These are phyloP conservation scores for Podiceps cristatus DNA, from an alignment of 2,113 vertebrate genomes.

Conservation along the genomic window DNA sequence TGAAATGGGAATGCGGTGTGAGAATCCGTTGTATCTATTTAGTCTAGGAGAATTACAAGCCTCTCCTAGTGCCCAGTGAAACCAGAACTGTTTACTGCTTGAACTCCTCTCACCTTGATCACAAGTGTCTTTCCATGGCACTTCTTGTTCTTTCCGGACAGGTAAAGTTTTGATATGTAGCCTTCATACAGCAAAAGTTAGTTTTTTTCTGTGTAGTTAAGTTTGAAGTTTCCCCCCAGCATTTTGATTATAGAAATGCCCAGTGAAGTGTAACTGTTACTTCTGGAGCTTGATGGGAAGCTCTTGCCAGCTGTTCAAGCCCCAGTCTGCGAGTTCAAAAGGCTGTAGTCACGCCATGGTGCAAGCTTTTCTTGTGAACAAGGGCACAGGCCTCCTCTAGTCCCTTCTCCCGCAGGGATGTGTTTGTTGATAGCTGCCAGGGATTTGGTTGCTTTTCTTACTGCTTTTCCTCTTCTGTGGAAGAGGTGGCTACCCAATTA, in stretches of 20 bases:
- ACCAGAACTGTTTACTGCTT: not conserved
- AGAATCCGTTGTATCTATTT: not conserved
- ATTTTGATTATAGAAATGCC: not conserved
- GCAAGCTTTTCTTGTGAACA: not conserved
- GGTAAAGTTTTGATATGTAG: not conserved
- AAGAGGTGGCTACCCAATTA: not conserved
- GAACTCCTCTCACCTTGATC: not conserved
- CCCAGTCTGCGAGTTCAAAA: not conserved
- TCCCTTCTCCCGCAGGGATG: not conserved
- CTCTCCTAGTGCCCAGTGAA: not conserved
- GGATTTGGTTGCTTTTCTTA: not conserved
- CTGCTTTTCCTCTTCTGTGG: not conserved
- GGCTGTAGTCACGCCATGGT: not conserved
- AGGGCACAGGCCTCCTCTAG: not conserved
- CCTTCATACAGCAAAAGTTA: not conserved
- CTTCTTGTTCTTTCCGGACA: not conserved
- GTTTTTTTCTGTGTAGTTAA: not conserved
- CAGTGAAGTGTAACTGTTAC: fast-evolving
- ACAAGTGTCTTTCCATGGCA: not conserved
- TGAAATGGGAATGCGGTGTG: not conserved
- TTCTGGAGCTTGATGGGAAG: not conserved
- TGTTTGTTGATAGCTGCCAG: not conserved
- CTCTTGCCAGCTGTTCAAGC: not conserved
- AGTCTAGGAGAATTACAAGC: not conserved
- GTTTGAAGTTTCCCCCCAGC: not conserved